Evolutionary conservation across 2,797 vertebrate genomes (phyloP).

Genomic region (Pogoniulus pusillus): DNA sequence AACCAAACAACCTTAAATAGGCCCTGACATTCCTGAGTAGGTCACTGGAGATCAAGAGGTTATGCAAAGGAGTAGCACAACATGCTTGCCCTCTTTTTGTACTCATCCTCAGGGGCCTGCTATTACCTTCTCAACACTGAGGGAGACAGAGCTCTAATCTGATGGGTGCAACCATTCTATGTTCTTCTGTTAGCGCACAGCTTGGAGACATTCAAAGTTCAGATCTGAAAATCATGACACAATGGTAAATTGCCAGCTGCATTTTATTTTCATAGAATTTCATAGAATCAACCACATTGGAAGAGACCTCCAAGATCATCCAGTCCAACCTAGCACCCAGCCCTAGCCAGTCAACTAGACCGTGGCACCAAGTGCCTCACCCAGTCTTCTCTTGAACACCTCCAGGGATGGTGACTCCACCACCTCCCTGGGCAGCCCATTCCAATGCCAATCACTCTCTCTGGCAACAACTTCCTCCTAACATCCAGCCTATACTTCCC

Average conservation of each 20-base stretch:
- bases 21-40: not conserved
- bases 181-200: not conserved
- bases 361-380: too few relatives aligned
- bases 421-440: too few relatives aligned
- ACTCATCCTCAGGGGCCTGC: not conserved
- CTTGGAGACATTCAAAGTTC: not conserved
- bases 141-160: not conserved
- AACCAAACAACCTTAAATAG: not conserved
- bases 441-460: too few relatives aligned
- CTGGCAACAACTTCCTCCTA: too few relatives aligned
- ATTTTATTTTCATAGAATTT: too few relatives aligned
- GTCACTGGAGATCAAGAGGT: not conserved
- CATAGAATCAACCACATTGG: too few relatives aligned
- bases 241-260: not conserved
- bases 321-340: too few relatives aligned
- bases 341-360: too few relatives aligned
- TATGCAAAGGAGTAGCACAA: not conserved
- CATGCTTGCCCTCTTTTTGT: not conserved
- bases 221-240: not conserved
- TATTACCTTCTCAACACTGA: not conserved
- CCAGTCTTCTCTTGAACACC: too few relatives aligned
- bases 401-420: too few relatives aligned
- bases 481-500: too few relatives aligned
- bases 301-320: too few relatives aligned
- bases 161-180: not conserved